Evolutionary conservation across 2,113 vertebrate species (phyloP), one percentile per base, ranked within the genome.

Genomic region (Brachirus orientalis): DNA sequence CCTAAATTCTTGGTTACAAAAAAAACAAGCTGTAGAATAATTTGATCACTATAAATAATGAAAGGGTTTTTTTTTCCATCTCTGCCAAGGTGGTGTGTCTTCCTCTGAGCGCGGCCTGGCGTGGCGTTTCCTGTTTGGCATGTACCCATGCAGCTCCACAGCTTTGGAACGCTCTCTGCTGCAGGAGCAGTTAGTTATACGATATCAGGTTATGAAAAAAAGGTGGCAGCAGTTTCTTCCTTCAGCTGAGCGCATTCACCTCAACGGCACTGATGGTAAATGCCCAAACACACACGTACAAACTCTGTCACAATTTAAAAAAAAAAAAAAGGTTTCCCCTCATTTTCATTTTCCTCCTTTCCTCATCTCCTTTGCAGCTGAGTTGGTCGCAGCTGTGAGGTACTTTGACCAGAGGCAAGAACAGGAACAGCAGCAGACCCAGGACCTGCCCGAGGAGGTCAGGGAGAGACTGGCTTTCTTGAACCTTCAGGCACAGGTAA

Each of bases 81-180:
- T 47, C 36, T 66, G 2, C 75, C 22, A 41, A 94, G 92, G 91
- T 46, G 92, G 92, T 0, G 77, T 92, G 43, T 81, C 63, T 14
- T 91, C 90, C 1, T 76, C 83, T 1, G 92, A 92, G 70, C 89
- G 93, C 2, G 88, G 86, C 44, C 84, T 83, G 22, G 92, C 79
- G 0, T 94, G 94, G 94, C 87, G 90, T 2, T 94, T 94, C 70
- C 80, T 94, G 62, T 94, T 94, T 18, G 91, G 93, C 20, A 92
- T 94, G 92, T 94, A 91, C 72, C 89, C 93, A 0, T 94, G 93
- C 82, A 80, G 90, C 66, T 94, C 94, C 3, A 94, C 93, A 0
- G 63, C 91, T 43, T 85, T 89, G 7, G 92, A 94, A 88, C 93
- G 93, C 59, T 82, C 89, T 16, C 72, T 92, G 16, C 85, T 94